phyloP scores from a whole-genome alignment of 2,797 vertebrate genomes.

The Trichosurus vulpecula region DNA sequence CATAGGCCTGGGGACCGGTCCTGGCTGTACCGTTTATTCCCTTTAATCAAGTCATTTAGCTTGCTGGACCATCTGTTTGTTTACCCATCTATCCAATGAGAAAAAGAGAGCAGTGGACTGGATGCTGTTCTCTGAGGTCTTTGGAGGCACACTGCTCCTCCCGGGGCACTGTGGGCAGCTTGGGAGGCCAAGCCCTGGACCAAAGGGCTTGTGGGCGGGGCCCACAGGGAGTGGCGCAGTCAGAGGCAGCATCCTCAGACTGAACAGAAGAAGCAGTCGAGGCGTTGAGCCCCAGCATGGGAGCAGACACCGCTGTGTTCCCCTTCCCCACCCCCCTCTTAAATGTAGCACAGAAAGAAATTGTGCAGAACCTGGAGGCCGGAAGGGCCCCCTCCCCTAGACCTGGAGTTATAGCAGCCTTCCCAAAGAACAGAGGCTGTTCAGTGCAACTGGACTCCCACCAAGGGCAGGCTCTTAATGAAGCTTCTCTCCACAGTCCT shows the following conservation, averaged over 20 bases:
- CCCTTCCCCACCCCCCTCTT: neutral
- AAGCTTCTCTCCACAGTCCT: slow-evolving; percentile 37
- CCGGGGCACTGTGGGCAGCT: no score
- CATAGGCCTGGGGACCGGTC: neutral
- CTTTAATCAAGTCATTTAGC: neutral
- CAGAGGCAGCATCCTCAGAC: neutral
- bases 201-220: neutral
- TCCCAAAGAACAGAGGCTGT: slow-evolving; percentile 58
- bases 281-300: neutral
- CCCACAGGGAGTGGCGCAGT: neutral
- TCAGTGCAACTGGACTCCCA: slow-evolving; percentile 50
- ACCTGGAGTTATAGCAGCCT: neutral
- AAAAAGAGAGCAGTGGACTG: neutral
- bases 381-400: slow-evolving; percentile 13
- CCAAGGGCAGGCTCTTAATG: neutral
- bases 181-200: neutral
- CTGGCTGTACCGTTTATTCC: neutral
- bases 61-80: neutral
- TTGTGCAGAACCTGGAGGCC: neutral
- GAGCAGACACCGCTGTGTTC: neutral
- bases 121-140: neutral
- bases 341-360: slow-evolving; percentile 2
- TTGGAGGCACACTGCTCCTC: neutral
- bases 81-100: neutral
- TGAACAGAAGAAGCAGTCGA: neutral